Evolutionary conservation across 2,888 invertebrate species (phyloP).

Genomic region (Phymatocera aterrima): DNA sequence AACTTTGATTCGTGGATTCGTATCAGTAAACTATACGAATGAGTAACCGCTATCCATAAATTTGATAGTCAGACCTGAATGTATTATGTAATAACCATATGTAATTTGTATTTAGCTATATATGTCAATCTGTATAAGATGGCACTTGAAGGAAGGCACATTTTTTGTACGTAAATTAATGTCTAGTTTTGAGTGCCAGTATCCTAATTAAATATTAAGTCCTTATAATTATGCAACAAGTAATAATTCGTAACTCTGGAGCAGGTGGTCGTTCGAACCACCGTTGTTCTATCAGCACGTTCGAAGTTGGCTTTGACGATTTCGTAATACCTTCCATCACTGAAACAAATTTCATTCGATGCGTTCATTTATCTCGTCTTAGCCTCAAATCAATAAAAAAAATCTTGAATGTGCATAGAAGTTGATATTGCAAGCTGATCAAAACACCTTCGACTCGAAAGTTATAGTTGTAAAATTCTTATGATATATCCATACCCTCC

Average conservation of each 20-base stretch:
- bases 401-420: not conserved
- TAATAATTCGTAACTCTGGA: slow-evolving; percentile 97
- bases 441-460: not conserved
- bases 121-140: slow-evolving; percentile 1
- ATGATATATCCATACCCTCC: too few relatives aligned
- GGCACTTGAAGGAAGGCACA: slow-evolving; percentile 31
- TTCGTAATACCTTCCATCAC: slow-evolving; percentile 99
- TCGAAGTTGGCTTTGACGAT: slow-evolving; percentile 99
- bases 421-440: not conserved
- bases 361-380: not conserved
- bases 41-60: not conserved
- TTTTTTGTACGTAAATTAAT: not conserved
- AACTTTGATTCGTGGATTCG: not conserved
- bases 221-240: slow-evolving; percentile 93
- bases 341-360: slow-evolving; percentile 69
- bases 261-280: slow-evolving; percentile 97
- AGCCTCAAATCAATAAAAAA: not conserved
- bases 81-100: not conserved
- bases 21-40: not conserved
- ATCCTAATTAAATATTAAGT: slow-evolving; percentile 93
- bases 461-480: not conserved
- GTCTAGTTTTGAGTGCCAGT: not conserved
- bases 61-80: not conserved
- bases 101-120: slow-evolving; percentile 8
- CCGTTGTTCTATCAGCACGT: slow-evolving; percentile 96